Base-by-base conservation (phyloP, 1,140 invertebrate species). In the Lordiphosa clarofinis region DNA sequence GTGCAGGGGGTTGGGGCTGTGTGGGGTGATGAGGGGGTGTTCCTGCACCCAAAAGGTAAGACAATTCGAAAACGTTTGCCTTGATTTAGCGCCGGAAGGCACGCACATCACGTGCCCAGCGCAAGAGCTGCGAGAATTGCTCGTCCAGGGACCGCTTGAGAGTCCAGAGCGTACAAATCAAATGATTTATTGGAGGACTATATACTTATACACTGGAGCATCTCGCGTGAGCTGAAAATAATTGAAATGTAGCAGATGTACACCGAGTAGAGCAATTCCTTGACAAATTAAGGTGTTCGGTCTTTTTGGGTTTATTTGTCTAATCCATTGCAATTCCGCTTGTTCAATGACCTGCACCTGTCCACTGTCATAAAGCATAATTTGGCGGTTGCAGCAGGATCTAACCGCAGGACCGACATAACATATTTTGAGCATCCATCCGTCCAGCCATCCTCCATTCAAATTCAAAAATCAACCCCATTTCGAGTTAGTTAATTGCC, bases 61-160 rank as follows among this genome's bases (percentile, higher is more conserved):
- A 82, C 78, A 84, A 82, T 84, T 82, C 65, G 64, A 73, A 84
- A 82, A 61, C 68, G 78, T 42, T 78, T 65, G 79, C 78, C 78
- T 84, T 84, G 78, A 84, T 84, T 84, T 84, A 84, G 78, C 57
- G 66, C 78, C 78, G 78, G 78, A 84, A 86, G 79, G 73, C 78
- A 84, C 78, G 78, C 78, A 84, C 73, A 72, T 66, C 72, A 81
- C 76, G 72, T 76, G 72, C 60, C 56, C n/a, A 28, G 40, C 42
- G 38, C 49, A 31, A 35, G 15, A 31, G 12, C 42, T 24, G 11
- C 58, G 19, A 10, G 31, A 19, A 1, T 11, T 4, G 1, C 36
- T 36, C 12, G 11, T 8, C 19, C 47, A 11, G 33, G 48, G 48
- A 52, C 13, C 35, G 19, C 39, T 54, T 52, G 12, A 11, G 15